Evolutionary conservation across 2,888 invertebrate species (phyloP).

Genomic region (Diadegma fenestrale): DNA sequence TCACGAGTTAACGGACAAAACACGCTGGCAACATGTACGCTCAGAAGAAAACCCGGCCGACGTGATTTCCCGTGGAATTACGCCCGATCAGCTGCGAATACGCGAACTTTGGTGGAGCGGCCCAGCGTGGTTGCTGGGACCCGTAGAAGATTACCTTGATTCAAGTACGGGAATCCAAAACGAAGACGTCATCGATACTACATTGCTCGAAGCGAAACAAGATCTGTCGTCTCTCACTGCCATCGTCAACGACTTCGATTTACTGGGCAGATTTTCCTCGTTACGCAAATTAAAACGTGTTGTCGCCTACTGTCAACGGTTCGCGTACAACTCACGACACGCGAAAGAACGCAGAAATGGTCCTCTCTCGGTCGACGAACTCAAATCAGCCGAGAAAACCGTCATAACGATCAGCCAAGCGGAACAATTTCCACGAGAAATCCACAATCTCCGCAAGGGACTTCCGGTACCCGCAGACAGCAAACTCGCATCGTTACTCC

Average conservation of each 20-base stretch:
- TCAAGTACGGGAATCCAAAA: conserved; percentile 2
- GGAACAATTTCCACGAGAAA: conserved; percentile 24
- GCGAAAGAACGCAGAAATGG: conserved; percentile 11
- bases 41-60: conserved; percentile 67
- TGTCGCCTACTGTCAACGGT: conserved; percentile 35
- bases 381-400: neutral
- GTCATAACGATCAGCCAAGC: conserved; percentile 33
- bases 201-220: conserved; percentile 13
- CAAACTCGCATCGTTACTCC: conserved; percentile 35
- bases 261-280: conserved; percentile 3
- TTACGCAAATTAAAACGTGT: conserved; percentile 26
- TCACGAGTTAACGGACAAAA: conserved; percentile 18
- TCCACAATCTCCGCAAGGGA: conserved; percentile 8
- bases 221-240: conserved; percentile 11
- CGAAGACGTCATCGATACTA: conserved; percentile 18
- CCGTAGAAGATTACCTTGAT: conserved; percentile 1
- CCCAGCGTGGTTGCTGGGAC: conserved; percentile 65
- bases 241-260: neutral
- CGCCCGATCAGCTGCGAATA: conserved; percentile 22
- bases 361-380: conserved; percentile 31
- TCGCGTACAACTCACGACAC: conserved; percentile 23
- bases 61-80: conserved; percentile 55
- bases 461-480: conserved; percentile 14
- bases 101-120: conserved; percentile 68
- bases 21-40: conserved; percentile 56